Evolutionary conservation across 2,888 invertebrate genomes (phyloP), one percentile per base, ranked within the genome.

Genomic region (Dolomedes plantarius): DNA sequence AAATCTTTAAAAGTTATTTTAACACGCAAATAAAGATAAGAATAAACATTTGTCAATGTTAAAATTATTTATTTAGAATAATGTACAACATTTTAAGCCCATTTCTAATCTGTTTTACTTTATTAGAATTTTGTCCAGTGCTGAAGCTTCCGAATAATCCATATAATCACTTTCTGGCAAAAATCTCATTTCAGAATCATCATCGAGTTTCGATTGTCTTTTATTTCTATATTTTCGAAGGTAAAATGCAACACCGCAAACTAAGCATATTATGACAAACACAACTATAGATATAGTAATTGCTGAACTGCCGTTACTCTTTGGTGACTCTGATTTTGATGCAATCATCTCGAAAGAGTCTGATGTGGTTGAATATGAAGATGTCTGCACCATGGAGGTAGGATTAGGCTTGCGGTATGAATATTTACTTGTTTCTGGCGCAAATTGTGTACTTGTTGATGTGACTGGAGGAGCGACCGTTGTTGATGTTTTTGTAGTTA

Each of bases 151-250:
- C 28, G 86, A 86, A 67, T 56, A 86, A 32, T 86, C 86, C 5
- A 69, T 41, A n/a, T 65, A 36, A 41, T 87, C 87, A 41, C 73
- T 87, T 28, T 81, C 81, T 1, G 76, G 76, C 62, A 87, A 71
- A 67, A 72, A 87, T 28, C 73, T 87, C 73, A 87, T 73, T 41
- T 87, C 87, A 11, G 87, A 87, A 36, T 87, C 87, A 67, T 87
- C 87, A 2, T 71, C 72, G 5, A 77, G 23, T 68, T 87, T 87
- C 5, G 65, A 71, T n/a, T 76, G 87, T 19, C 56, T 75, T 29
- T 65, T 72, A 0, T 28, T 39, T 27, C 56, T 56, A 41, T 71
- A 46, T 31, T 50, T 72, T 5, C 56, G 67, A 0, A 81, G 1
- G 46, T 62, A 56, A 11, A 41, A 81, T 13, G 39, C 13, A 0